Evolutionary conservation across 2,797 vertebrate species (phyloP), one percentile per base, ranked within the genome.

Genomic region (Argya squamiceps): DNA sequence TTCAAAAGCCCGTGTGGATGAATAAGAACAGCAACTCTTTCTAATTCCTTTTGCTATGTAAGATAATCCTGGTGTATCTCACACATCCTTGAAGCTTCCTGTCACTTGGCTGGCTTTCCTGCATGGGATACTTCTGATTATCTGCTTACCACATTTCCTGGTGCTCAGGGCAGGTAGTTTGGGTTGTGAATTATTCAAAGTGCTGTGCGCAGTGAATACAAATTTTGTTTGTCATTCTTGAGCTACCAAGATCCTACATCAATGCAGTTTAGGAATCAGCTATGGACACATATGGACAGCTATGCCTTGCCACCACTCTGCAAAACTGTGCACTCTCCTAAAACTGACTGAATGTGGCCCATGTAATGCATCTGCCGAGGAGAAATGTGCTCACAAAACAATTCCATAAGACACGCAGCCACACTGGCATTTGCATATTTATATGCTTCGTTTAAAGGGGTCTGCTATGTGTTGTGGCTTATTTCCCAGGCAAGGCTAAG

Each of bases 361-460:
- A 6, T 29, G 9, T 23, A 74, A 60, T 5, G 44, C 37, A 73
- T 91, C 71, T 86, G 65, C 84, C 94, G 84, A 32, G 8, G 47
- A 87, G 93, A 92, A 94, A 62, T 44, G 15, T 56, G 62, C 49
- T 84, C 91, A 82, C 82, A 84, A 83, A 96, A 81, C 79, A 83
- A 76, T 83, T 93, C 58, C 70, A 13, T 12, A 84, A 58, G 88
- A 84, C 7, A 32, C 10, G 41, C 75, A 73, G 81, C 79, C 81
- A 52, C 62, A 32, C 41, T 74, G 53, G 11, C 34, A 36, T 52
- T 79, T 92, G 44, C 6, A 6, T 81, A 69, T 73, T 83, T 43
- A 34, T 46, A 19, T 44, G 60, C 56, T 88, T 79, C 27, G 11
- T 56, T 93, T 90, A 26, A 58, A 92, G 81, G 41, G 14, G 22